phyloP scores from a whole-genome alignment of 2,797 vertebrate genomes.

The Poecile montanus region DNA sequence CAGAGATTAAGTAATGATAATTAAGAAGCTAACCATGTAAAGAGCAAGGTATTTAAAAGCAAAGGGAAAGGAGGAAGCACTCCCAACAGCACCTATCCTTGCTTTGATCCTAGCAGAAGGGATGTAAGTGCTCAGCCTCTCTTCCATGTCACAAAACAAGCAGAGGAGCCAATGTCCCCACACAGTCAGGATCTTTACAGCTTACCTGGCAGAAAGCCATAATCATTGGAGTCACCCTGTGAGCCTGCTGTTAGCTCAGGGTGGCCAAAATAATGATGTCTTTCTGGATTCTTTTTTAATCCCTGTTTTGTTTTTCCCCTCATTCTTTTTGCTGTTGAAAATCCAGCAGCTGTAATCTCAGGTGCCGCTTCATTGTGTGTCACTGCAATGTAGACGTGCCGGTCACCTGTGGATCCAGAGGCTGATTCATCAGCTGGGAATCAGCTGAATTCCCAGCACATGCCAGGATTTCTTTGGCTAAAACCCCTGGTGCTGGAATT shows the following conservation, averaged over 20 bases:
- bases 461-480: neutral
- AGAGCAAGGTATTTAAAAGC: neutral
- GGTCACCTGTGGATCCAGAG: neutral
- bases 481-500: neutral
- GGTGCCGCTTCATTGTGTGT: neutral
- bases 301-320: neutral
- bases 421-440: constrained; percentile 6
- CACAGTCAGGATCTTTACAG: neutral
- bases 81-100: neutral
- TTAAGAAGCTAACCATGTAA: neutral
- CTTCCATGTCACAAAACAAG: neutral
- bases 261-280: neutral
- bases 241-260: neutral
- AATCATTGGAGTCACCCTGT: neutral
- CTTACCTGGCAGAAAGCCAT: neutral
- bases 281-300: neutral
- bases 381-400: neutral
- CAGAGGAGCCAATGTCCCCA: neutral
- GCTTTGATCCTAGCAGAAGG: neutral
- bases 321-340: neutral
- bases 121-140: neutral
- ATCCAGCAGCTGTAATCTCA: neutral
- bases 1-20: neutral
- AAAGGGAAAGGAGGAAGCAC: neutral
- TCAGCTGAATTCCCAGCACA: constrained; percentile 30